A percentile compares a stretch with the other conserved stretches of the same genome.
phyloP scores from a whole-genome alignment of 1,140 invertebrate genomes.

The Bombus confusus region DNA sequence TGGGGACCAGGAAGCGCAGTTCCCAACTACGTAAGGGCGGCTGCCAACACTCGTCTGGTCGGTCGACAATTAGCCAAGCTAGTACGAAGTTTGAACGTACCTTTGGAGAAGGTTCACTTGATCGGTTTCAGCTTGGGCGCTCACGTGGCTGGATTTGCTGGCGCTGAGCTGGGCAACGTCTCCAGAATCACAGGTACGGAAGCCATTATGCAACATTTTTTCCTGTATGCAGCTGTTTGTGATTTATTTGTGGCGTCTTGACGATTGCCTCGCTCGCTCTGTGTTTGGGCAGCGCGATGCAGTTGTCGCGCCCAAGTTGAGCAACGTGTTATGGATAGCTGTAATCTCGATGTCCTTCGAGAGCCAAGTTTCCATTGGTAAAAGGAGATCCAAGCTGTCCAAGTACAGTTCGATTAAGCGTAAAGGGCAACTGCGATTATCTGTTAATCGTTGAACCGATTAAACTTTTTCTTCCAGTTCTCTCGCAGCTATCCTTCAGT shows the following conservation, averaged over 20 bases:
- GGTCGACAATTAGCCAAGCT: constrained; percentile 94
- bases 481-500: neutral
- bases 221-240: neutral
- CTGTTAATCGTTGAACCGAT: neutral
- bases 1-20: constrained; percentile 96
- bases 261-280: neutral
- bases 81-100: constrained; percentile 82
- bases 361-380: neutral
- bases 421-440: neutral
- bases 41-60: constrained; percentile 95
- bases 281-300: neutral
- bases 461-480: neutral
- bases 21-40: constrained; percentile 96
- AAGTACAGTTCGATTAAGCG: neutral
- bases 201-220: neutral
- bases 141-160: constrained; percentile 96
- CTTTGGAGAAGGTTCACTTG: constrained; percentile 89
- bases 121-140: constrained; percentile 96
- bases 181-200: constrained; percentile 91
- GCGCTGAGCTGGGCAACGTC: constrained; percentile 91
- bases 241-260: no score
- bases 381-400: neutral
- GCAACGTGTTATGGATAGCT: neutral
- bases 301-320: neutral
- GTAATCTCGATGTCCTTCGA: neutral